Conservation (phyloP, 2,797 vertebrate species). For the Phoebastria nigripes region DNA sequence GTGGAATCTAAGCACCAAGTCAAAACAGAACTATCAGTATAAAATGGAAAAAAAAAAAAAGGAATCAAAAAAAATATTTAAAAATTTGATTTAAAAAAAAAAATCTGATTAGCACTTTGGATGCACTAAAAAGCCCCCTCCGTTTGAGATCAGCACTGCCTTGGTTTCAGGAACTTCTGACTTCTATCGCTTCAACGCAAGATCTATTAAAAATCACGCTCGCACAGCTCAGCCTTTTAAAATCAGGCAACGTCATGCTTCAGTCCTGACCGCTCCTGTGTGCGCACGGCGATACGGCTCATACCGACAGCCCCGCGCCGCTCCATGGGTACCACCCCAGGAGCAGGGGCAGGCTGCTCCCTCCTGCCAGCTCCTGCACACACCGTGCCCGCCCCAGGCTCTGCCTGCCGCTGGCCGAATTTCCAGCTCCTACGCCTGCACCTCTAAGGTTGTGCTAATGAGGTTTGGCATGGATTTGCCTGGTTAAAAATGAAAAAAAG, state of each 20-base stretch:
- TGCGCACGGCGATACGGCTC: accelerated
- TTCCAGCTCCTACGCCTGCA: neutral
- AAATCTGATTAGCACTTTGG: slow-evolving; percentile 8
- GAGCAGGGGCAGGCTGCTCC: neutral
- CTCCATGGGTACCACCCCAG: neutral
- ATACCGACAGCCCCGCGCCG: neutral
- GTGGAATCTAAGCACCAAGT: slow-evolving; percentile 80
- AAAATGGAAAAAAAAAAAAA: neutral
- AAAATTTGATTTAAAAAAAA: neutral
- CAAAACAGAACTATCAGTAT: slow-evolving; percentile 63
- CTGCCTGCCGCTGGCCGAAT: neutral
- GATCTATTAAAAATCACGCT: neutral
- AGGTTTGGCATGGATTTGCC: slow-evolving; percentile 39
- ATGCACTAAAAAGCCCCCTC: slow-evolving; percentile 51
- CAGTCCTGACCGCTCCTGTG: neutral
- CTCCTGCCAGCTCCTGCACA: neutral
- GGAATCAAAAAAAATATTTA: neutral
- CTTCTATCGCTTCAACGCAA: neutral
- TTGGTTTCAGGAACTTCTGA: slow-evolving; percentile 42
- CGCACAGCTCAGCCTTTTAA: neutral
- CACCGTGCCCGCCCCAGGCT: neutral
- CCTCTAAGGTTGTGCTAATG: neutral
- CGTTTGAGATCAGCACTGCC: slow-evolving; percentile 30
- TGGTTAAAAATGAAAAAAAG: neutral
- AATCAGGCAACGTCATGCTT: neutral